Percentiles rank a stretch among this genome's conserved stretches.
phyloP scores from a whole-genome alignment of 2,888 invertebrate genomes.

The Mimachlamys varia region DNA sequence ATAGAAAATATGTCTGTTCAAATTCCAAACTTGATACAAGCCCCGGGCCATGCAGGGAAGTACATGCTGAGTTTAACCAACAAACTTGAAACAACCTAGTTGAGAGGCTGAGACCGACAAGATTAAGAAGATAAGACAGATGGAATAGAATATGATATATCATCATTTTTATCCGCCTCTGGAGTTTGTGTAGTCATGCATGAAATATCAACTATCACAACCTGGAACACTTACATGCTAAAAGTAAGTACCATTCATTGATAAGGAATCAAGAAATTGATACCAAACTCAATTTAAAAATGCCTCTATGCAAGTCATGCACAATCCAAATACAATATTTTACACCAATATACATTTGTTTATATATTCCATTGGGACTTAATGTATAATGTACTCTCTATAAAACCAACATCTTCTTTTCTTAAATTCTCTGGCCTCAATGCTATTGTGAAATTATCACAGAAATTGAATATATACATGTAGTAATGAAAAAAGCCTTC shows the following conservation, averaged over 20 bases:
- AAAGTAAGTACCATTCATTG: not conserved
- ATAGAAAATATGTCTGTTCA: not conserved
- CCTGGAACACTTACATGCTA: not conserved
- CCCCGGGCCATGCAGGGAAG: not conserved
- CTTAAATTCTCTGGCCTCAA: too few species aligned
- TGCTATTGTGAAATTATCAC: too few species aligned
- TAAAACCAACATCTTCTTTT: too few species aligned
- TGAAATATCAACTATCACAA: not conserved
- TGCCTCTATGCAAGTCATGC: too few species aligned
- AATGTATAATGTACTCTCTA: too few species aligned
- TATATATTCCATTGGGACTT: too few species aligned
- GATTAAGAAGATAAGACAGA: not conserved
- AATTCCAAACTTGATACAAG: conserved; percentile 21
- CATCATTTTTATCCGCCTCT: not conserved
- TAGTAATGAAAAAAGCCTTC: too few species aligned
- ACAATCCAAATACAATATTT: too few species aligned
- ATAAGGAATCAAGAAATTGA: too few species aligned
- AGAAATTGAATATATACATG: too few species aligned
- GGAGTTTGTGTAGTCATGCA: not conserved
- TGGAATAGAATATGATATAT: not conserved
- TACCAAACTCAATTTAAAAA: too few species aligned
- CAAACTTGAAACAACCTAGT: not conserved
- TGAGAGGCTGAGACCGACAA: not conserved
- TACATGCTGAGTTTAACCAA: not conserved
- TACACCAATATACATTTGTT: too few species aligned